Evolutionary conservation across 2,888 invertebrate species (phyloP).

Genomic region (Drosophila neotestacea): DNA sequence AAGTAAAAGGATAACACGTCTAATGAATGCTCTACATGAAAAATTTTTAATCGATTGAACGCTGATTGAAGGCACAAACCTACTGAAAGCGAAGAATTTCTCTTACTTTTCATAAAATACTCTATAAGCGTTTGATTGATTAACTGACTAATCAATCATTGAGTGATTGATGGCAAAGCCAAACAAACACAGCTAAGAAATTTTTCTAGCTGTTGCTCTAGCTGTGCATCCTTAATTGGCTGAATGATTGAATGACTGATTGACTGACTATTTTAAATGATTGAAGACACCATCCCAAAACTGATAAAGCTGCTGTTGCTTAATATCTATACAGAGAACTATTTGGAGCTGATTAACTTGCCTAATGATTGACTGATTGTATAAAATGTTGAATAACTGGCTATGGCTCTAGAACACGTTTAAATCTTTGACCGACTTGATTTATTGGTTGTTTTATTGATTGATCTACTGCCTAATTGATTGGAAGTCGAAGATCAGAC

Average conservation of each 20-base stretch:
- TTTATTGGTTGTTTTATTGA: not conserved
- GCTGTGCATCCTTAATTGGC: not conserved
- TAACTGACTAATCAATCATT: not conserved
- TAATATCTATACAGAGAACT: too few relatives aligned
- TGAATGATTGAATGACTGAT: not conserved
- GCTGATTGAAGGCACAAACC: too few relatives aligned
- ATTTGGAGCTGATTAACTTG: too few relatives aligned
- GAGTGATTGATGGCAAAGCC: not conserved
- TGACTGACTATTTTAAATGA: not conserved
- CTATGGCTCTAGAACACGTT: too few relatives aligned
- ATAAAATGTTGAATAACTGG: too few relatives aligned
- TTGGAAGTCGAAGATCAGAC: too few relatives aligned
- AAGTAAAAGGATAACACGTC: not conserved
- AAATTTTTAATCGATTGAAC: not conserved
- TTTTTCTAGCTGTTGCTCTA: too few relatives aligned
- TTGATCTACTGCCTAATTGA: not conserved
- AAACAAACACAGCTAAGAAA: too few relatives aligned
- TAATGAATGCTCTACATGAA: slow-evolving; percentile 22
- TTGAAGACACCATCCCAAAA: not conserved
- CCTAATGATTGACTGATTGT: too few relatives aligned
- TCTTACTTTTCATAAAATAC: too few relatives aligned
- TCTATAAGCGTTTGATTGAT: not conserved
- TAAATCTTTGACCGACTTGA: not conserved
- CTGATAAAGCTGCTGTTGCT: too few relatives aligned
- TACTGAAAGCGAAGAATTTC: too few relatives aligned